Base-by-base conservation (phyloP, 2,888 invertebrate species). In the Mythimna impura region DNA sequence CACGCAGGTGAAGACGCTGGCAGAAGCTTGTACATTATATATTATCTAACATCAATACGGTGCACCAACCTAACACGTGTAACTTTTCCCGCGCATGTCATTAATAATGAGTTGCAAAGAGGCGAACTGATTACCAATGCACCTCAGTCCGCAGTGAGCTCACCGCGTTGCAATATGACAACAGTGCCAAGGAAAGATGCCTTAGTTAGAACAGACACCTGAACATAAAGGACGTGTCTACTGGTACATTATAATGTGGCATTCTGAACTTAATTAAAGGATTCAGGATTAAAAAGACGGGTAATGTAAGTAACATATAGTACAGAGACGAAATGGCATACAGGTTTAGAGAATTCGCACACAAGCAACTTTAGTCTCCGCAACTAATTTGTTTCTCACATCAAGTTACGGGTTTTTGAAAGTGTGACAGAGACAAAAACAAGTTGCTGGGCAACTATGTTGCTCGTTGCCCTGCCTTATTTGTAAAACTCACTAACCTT, bases 161-260 rank as follows among this genome's bases (percentile, higher is more conserved):
- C 81, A 81, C 58, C 67, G 40, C 60, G 22, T 36, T 0, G 54
- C 64, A 61, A 66, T 47, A 54, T 54, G 36, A 50, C 63, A 66
- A 74, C 61, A 68, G 75, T 82, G 81, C 81, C 80, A 81, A 82
- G 65, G 77, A 57, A 71, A 55, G 62, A 57, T 47, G 58, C 47
- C 67, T 36, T 14, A 54, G 57, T 36, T 14, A 54, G 57, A n/a
- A 61, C 60, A 25, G 9, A 78, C 82, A 82, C 80, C 83, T 81
- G 80, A 67, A 52, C 58, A n/a, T 60, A 34, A 67, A 61, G 40
- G 47, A 66, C 60, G n/a, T 61, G 25, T 10, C 14, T 55, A 66
- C 52, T 62, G 73, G 74, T 80, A 79, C 73, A 14, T 73, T 66
- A 30, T 47, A 1, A 57, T 60, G 36, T n/a, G 40, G 34, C 10